Evolutionary conservation across 2,797 vertebrate genomes (phyloP), one percentile per base, ranked within the genome.

Genomic region (Adrianichthys oophorus): DNA sequence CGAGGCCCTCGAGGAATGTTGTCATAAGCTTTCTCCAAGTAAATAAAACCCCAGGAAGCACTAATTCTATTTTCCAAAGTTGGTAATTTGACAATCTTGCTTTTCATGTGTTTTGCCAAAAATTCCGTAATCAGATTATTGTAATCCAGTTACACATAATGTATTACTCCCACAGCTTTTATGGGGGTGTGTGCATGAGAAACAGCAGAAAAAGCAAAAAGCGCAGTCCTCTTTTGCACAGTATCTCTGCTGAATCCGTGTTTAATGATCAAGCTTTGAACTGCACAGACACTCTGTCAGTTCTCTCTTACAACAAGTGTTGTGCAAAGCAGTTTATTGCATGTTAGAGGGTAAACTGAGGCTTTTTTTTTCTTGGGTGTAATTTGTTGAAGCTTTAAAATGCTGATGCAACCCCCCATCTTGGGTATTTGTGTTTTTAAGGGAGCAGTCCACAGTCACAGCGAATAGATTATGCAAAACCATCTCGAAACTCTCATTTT

Each of bases 381-480:
- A 32, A 37, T 62, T 62, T 60, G 62, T 43, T 50, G 57, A 56
- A 71, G 62, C 62, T 76, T 70, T 49, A 70, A 69, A 74, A 68
- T 52, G 70, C 80, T 71, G 79, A 84, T 70, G 64, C 63, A 53
- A 78, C 72, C 41, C 55, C 59, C 52, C 56, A 65, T 73, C 50
- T 8, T 1, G 67, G 1, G 52, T 57, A 14, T 59, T 40, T 57
- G 45, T 59, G 67, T 59, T 44, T 61, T 65, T 53, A 52, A 52
- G 71, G 70, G 60, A 67, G 75, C 62, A 68, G 70, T 49, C 50
- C 41, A 42, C 55, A 1, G 61, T 68, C 54, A 18, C 68, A 15
- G 81, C 74, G 82, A 79, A 79, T 84, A 76, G 58, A 87, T 90
- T 86, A 90, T 86, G 75, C 73, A 85, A 86, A 87, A 70, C 18